These are phyloP conservation scores for Agapornis roseicollis DNA, from an alignment of 2,113 vertebrate genomes.

Conservation along the genomic window DNA sequence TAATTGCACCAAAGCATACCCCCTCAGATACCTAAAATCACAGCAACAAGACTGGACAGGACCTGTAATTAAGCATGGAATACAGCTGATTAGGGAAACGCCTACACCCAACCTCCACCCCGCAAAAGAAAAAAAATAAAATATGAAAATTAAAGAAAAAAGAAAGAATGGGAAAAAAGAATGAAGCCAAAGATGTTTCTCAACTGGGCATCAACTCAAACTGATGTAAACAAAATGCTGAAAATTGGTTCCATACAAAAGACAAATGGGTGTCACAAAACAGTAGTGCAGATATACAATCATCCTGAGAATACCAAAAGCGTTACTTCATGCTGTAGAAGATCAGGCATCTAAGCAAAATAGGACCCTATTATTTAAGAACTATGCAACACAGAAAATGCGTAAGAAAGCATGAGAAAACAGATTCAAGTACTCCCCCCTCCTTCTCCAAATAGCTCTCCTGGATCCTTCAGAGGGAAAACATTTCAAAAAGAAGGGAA, in stretches of 20 bases:
- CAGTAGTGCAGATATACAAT: not conserved
- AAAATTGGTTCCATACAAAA: not conserved
- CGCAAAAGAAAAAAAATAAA: constrained; percentile 25
- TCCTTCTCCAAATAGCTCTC: not conserved
- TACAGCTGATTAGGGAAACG: constrained; percentile 69
- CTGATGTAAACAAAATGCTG: not conserved
- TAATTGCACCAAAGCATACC: constrained; percentile 71
- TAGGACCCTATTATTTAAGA: not conserved
- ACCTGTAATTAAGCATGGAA: constrained; percentile 72
- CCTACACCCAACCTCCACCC: constrained; percentile 58
- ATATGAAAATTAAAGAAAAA: not conserved
- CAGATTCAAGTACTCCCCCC: not conserved
- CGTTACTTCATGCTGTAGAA: constrained; percentile 36
- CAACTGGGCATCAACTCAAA: constrained; percentile 4
- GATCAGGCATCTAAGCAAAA: not conserved
- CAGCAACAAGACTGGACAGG: constrained; percentile 72
- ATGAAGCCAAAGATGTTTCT: constrained; percentile 14
- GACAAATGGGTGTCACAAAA: not conserved
- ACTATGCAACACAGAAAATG: not conserved
- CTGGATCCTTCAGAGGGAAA: not conserved
- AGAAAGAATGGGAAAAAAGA: constrained; percentile 9
- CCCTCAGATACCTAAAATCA: constrained; percentile 73
- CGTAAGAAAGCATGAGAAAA: not conserved
- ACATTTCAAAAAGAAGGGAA: not conserved
- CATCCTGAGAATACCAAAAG: not conserved